Conservation (phyloP, 2,797 vertebrate species). For the Podarcis lilfordi region DNA sequence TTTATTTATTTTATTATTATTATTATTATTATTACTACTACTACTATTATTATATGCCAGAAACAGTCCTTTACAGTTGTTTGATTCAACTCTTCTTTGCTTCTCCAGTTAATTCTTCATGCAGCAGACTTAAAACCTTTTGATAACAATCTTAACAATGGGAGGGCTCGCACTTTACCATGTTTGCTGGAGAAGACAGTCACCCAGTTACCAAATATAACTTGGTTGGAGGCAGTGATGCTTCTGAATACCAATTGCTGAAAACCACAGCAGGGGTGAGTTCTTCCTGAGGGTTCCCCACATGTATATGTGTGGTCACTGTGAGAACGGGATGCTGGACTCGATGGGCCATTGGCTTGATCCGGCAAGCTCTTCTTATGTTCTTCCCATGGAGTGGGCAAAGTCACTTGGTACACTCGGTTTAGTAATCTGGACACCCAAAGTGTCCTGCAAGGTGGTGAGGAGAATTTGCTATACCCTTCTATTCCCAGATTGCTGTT, state of each 20-base stretch:
- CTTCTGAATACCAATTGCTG: too few relatives aligned
- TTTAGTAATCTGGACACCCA: neutral
- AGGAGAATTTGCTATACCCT: neutral
- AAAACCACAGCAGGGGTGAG: too few relatives aligned
- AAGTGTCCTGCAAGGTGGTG: neutral
- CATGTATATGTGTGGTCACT: too few relatives aligned
- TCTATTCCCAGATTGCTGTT: neutral
- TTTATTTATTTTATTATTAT: too few relatives aligned
- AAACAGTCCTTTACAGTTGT: neutral
- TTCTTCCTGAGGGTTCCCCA: too few relatives aligned
- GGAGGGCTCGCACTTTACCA: neutral
- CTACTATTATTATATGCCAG: too few relatives aligned
- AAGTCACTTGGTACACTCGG: neutral
- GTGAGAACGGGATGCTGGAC: too few relatives aligned
- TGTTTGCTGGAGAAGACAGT: too few relatives aligned
- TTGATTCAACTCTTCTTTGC: neutral
- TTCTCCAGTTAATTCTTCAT: neutral
- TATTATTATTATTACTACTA: too few relatives aligned
- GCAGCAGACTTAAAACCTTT: neutral
- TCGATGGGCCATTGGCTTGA: too few relatives aligned
- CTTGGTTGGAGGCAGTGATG: neutral
- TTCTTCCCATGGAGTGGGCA: neutral
- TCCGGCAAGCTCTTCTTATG: too few relatives aligned
- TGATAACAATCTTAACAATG: neutral
- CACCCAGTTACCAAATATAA: neutral